phyloP scores from a whole-genome alignment of 1,140 invertebrate species.

The Heliconius hewitsoni region DNA sequence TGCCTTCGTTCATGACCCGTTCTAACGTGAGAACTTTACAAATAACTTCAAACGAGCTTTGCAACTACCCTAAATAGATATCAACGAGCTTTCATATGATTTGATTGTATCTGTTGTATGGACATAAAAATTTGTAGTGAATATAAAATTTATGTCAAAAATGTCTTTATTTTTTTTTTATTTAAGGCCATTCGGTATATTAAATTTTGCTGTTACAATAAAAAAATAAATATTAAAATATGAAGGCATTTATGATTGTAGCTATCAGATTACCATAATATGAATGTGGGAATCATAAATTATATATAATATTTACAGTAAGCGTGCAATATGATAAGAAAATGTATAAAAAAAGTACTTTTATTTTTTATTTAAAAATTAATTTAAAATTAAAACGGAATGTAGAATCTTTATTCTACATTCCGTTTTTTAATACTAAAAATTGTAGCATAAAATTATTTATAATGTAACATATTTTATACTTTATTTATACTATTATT shows the following conservation, averaged over 20 bases:
- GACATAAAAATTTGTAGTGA: background rate
- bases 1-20: background rate
- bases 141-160: background rate
- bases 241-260: background rate
- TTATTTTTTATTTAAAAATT: no score
- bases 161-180: background rate
- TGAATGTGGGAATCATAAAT: no score
- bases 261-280: no score
- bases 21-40: slow-evolving; percentile 33
- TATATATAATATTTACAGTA: no score
- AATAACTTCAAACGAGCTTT: slow-evolving; percentile 27
- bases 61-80: slow-evolving; percentile 6
- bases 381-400: no score
- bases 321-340: no score
- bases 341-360: no score
- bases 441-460: no score
- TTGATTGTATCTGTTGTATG: background rate
- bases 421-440: no score
- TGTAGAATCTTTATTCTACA: no score
- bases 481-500: no score
- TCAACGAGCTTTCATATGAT: background rate
- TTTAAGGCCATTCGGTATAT: background rate
- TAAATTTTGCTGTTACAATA: background rate
- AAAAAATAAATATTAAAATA: background rate
- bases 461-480: no score